A percentile compares a stretch with the other conserved stretches of the same genome.
Conservation (phyloP, 2,797 vertebrate genomes). For the Galagoides demidoff region DNA sequence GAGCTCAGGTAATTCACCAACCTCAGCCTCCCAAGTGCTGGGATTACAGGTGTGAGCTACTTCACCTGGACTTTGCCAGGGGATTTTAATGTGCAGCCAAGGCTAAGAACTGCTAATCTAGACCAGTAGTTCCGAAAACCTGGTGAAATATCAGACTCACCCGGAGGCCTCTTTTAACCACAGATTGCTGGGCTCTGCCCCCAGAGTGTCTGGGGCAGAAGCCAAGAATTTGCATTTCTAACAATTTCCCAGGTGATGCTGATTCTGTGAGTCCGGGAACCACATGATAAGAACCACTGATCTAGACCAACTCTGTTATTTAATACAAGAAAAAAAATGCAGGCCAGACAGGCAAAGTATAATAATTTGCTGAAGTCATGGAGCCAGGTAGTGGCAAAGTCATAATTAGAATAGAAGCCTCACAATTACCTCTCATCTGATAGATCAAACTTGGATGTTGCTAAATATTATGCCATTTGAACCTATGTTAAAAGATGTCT, state of each 20-base stretch:
- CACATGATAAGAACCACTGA: not conserved
- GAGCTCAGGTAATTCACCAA: no score
- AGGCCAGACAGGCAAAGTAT: not conserved
- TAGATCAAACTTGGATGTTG: not conserved
- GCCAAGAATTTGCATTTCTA: not conserved
- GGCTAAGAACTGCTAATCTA: not conserved
- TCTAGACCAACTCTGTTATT: conserved; percentile 43
- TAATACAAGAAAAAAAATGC: conserved; percentile 17
- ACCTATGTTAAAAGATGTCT: conserved; percentile 5
- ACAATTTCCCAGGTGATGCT: conserved; percentile 3
- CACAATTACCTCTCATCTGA: conserved; percentile 41
- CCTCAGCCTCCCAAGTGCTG: no score
- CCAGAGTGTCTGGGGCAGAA: not conserved
- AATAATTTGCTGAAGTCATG: not conserved
- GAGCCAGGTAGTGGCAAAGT: conserved; percentile 16
- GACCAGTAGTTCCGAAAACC: not conserved
- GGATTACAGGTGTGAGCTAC: no score
- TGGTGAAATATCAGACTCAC: not conserved
- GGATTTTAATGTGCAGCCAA: not conserved
- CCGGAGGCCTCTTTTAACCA: not conserved
- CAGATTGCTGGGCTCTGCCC: not conserved
- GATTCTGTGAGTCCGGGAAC: not conserved
- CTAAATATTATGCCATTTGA: not conserved
- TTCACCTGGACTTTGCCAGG: not conserved
- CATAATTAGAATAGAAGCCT: conserved; percentile 27